phyloP scores from a whole-genome alignment of 2,113 vertebrate species.

The Madoqua kirkii region DNA sequence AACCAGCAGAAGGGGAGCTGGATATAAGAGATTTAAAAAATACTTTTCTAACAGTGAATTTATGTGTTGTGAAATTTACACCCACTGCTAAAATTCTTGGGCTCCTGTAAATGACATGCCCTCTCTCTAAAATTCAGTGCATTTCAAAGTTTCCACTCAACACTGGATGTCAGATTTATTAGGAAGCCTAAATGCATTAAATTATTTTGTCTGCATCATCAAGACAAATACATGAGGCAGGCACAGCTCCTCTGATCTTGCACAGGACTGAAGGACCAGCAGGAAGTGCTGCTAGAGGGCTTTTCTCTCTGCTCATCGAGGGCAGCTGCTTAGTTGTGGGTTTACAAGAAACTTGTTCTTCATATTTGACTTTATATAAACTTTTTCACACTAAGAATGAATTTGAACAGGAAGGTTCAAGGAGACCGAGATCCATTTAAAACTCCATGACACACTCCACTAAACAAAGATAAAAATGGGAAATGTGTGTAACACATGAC shows the following conservation, averaged over 20 bases:
- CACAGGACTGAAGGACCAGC: neutral
- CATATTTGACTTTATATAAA: neutral
- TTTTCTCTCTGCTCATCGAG: neutral
- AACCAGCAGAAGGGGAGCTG: neutral
- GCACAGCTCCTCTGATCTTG: neutral
- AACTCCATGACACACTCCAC: neutral
- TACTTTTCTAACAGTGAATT: neutral
- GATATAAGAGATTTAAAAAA: neutral
- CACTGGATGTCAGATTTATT: neutral
- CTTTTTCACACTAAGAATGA: neutral
- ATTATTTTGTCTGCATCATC: neutral
- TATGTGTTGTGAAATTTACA: neutral
- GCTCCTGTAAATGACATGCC: neutral
- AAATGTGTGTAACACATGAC: neutral
- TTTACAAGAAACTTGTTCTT: neutral
- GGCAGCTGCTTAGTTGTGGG: neutral
- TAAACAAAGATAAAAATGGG: constrained; percentile 10
- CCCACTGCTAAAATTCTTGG: neutral
- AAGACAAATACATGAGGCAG: neutral
- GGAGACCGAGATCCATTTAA: neutral
- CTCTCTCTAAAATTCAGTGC: neutral
- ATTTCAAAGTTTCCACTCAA: neutral
- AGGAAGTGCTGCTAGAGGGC: neutral
- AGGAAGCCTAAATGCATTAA: neutral
- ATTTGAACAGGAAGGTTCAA: neutral